Evolutionary conservation across 2,797 vertebrate genomes (phyloP).

Genomic region (Rhincodon typus): DNA sequence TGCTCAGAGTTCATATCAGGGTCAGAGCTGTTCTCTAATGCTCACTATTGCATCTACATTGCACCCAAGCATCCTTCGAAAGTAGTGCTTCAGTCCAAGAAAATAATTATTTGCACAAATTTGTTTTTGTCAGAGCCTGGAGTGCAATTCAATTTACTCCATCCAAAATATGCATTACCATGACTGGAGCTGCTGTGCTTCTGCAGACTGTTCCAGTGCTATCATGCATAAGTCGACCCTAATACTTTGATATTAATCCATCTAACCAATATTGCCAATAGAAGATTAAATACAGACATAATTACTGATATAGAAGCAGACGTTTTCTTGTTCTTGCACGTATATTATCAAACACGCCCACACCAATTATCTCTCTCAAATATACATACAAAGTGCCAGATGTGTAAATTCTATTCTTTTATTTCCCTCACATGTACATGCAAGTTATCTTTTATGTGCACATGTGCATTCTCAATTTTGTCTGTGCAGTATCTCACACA

Average conservation of each 20-base stretch:
- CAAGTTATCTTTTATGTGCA: background rate
- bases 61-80: background rate
- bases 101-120: background rate
- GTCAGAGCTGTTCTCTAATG: background rate
- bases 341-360: background rate
- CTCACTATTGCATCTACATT: background rate
- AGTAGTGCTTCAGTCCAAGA: background rate
- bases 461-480: background rate
- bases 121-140: background rate
- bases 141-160: background rate
- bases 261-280: background rate
- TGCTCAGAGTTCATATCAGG: background rate
- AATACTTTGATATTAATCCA: background rate
- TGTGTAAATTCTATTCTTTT: background rate
- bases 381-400: background rate
- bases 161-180: background rate
- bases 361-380: background rate
- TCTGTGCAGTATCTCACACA: background rate
- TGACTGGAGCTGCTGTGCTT: too few relatives aligned
- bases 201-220: background rate
- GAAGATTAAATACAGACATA: background rate
- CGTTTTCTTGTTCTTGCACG: background rate
- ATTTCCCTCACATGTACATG: background rate
- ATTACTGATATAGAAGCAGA: background rate
- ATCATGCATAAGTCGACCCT: background rate